Conservation (phyloP, 2,797 vertebrate species). For the Pelochelys cantorii region DNA sequence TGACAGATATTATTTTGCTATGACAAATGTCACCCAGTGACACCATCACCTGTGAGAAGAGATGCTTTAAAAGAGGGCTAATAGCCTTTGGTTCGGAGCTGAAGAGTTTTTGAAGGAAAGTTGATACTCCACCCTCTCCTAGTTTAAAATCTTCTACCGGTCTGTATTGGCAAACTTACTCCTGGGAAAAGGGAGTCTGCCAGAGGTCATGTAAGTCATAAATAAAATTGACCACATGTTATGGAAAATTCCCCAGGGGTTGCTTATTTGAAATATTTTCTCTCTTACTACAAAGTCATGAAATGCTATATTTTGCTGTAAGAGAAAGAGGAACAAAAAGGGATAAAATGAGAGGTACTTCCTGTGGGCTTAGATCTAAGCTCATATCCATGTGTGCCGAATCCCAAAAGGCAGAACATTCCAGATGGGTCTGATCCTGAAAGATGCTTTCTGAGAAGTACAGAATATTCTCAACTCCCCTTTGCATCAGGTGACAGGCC, state of each 20-base stretch:
- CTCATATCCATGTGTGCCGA: not conserved
- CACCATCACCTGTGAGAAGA: not conserved
- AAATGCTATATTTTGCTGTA: not conserved
- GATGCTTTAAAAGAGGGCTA: not conserved
- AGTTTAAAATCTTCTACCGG: not conserved
- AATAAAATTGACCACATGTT: not conserved
- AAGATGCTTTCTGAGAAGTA: not conserved
- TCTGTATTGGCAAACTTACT: not conserved
- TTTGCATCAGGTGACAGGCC: rapidly evolving
- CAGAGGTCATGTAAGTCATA: not conserved
- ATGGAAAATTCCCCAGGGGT: not conserved
- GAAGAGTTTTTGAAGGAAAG: not conserved
- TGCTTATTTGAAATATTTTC: not conserved
- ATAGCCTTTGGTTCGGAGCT: not conserved
- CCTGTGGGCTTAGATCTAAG: not conserved
- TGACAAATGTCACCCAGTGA: not conserved
- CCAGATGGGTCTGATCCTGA: not conserved
- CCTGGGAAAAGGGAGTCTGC: not conserved
- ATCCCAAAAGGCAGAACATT: not conserved
- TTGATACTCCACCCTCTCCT: not conserved
- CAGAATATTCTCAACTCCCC: not conserved
- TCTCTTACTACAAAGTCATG: not conserved
- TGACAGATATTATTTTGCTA: not conserved
- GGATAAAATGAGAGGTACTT: not conserved
- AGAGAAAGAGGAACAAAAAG: not conserved